Conservation (phyloP, 2,888 invertebrate species). For the Aplocera efformata region DNA sequence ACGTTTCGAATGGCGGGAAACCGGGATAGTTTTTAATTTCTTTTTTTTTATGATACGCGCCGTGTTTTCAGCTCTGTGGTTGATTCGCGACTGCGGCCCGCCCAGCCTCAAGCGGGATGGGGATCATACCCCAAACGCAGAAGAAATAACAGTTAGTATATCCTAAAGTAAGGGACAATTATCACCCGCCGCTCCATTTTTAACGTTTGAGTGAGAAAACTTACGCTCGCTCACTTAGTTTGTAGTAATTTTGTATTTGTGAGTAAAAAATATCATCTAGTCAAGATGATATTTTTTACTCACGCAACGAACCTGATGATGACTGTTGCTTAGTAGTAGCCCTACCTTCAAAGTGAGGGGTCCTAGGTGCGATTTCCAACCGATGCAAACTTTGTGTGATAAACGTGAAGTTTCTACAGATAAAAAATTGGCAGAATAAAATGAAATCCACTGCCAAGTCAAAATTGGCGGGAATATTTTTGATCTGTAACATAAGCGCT, state of each 20-base stretch:
- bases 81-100: conserved; percentile 43
- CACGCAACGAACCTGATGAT: too few species aligned
- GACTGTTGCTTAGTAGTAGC: too few species aligned
- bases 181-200: conserved; percentile 34
- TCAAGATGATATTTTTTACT: too few species aligned
- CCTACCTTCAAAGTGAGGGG: too few species aligned
- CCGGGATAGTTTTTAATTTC: conserved; percentile 11
- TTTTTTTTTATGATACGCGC: conserved; percentile 7
- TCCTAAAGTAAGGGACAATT: conserved; percentile 39
- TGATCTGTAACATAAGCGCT: too few species aligned
- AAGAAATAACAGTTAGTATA: too few species aligned
- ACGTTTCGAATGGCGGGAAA: conserved; percentile 45
- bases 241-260: background rate
- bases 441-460: too few species aligned
- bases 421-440: too few species aligned
- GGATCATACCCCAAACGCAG: conserved; percentile 21
- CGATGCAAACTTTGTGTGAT: too few species aligned
- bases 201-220: conserved; percentile 16
- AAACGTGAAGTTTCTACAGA: too few species aligned
- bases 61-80: conserved; percentile 30
- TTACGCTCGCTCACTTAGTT: conserved; percentile 8
- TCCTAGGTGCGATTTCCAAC: too few species aligned
- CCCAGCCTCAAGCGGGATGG: conserved; percentile 39
- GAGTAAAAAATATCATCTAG: background rate
- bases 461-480: too few species aligned